Evolutionary conservation across 2,888 invertebrate species (phyloP).

Genomic region (Mythimna vitellina): DNA sequence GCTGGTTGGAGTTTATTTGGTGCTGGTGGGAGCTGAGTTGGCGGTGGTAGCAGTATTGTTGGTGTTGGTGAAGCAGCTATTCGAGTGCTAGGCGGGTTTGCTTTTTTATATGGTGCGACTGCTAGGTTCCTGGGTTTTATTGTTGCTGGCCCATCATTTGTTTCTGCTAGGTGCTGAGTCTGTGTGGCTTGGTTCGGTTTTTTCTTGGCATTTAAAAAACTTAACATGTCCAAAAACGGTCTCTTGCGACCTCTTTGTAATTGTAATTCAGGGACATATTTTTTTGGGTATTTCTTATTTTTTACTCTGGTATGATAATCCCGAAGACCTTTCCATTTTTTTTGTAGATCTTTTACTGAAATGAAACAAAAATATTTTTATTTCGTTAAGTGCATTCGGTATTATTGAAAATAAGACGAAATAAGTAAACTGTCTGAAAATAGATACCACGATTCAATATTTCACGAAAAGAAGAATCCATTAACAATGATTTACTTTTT

Average conservation of each 20-base stretch:
- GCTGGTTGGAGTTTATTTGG: constrained; percentile 1
- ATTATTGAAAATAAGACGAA: not conserved
- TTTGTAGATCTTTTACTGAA: constrained; percentile 69
- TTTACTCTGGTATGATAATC: constrained; percentile 67
- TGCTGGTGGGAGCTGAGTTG: not conserved
- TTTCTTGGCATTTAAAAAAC: constrained; percentile 52
- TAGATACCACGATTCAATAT: no score
- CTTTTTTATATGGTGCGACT: constrained; percentile 6
- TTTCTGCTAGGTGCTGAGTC: constrained; percentile 22
- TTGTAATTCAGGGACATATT: constrained; percentile 26
- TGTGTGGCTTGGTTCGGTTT: not conserved
- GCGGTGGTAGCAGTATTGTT: not conserved
- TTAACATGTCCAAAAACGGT: constrained; percentile 60
- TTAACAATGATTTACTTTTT: not conserved
- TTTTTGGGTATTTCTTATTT: constrained; percentile 57
- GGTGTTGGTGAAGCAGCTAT: not conserved
- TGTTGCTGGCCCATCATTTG: not conserved
- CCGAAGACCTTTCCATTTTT: constrained; percentile 70
- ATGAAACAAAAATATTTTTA: constrained; percentile 23
- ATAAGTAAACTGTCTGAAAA: not conserved
- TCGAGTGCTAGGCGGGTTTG: not conserved
- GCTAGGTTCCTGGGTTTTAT: constrained; percentile 7
- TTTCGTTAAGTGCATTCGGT: no score
- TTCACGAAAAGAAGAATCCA: not conserved
- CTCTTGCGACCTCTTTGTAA: constrained; percentile 53